These are phyloP conservation scores for Chlorops oryzae DNA, from an alignment of 1,140 invertebrate genomes.

Conservation along the genomic window DNA sequence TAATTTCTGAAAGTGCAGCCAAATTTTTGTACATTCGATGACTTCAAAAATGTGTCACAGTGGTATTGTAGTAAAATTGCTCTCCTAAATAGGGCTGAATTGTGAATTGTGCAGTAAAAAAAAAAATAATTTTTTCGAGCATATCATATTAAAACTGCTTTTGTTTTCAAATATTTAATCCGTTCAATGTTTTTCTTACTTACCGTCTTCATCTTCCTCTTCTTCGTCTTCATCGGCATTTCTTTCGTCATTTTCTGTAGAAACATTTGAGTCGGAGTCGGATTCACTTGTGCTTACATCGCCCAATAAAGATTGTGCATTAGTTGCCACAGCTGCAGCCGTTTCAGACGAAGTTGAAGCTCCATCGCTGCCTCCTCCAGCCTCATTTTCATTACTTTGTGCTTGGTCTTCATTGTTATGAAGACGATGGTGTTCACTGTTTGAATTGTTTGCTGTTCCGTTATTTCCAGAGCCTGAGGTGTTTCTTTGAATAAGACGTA, in stretches of 20 bases:
- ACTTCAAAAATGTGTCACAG: no score
- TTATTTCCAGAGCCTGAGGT: constrained; percentile 8
- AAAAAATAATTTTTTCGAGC: no score
- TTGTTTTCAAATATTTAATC: not conserved
- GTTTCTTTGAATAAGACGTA: constrained; percentile 28
- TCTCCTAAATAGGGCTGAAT: no score
- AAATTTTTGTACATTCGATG: no score
- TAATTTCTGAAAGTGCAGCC: no score
- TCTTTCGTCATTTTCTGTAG: constrained; percentile 50
- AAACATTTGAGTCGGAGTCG: constrained; percentile 44
- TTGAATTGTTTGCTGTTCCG: not conserved
- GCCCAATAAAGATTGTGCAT: constrained; percentile 26
- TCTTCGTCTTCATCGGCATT: constrained; percentile 41
- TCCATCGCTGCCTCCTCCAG: constrained; percentile 59
- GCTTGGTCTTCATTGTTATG: not conserved
- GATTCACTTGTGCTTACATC: constrained; percentile 34
- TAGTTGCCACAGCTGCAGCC: constrained; percentile 14
- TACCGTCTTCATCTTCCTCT: constrained; percentile 25
- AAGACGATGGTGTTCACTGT: not conserved
- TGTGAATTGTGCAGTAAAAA: no score
- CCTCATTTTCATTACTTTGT: constrained; percentile 1
- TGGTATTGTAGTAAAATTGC: no score
- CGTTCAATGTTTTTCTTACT: constrained; percentile 10
- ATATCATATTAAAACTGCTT: no score
- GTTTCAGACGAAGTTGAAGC: constrained; percentile 30